Conservation (phyloP, 2,797 vertebrate species). For the Mionectes olivaceus region DNA sequence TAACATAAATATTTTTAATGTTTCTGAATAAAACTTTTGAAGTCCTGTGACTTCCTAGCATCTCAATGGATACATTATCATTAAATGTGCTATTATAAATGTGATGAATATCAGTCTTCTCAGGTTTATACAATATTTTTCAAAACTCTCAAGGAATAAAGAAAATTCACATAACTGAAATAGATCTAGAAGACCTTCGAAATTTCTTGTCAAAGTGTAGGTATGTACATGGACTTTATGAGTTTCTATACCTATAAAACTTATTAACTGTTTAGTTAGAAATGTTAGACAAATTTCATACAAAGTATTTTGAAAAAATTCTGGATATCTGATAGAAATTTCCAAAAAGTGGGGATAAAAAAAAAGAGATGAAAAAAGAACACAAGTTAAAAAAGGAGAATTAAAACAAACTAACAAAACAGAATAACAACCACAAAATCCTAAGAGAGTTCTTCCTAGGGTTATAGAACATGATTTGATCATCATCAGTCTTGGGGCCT, state of each 20-base stretch:
- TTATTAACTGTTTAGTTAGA: neutral
- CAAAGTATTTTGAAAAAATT: neutral
- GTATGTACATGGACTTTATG: neutral
- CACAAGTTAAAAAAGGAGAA: neutral
- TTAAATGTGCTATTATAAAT: neutral
- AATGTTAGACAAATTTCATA: neutral
- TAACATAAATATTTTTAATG: neutral
- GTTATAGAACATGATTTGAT: neutral
- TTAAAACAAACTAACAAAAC: neutral
- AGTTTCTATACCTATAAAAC: neutral
- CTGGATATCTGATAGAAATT: neutral
- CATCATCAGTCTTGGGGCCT: neutral
- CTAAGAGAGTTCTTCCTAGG: neutral
- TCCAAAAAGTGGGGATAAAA: accelerated
- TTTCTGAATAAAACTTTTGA: conserved; percentile 16
- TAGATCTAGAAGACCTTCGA: neutral
- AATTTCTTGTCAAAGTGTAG: neutral
- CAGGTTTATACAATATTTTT: neutral
- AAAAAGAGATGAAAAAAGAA: neutral
- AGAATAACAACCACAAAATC: neutral
- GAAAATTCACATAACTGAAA: neutral
- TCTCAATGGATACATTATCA: neutral
- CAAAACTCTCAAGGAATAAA: neutral
- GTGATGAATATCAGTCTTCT: neutral
- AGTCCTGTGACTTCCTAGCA: neutral